Percentiles rank a stretch among this genome's conserved stretches.
Evolutionary conservation across 2,888 invertebrate genomes (phyloP).

Genomic region (Acleris cristana): DNA sequence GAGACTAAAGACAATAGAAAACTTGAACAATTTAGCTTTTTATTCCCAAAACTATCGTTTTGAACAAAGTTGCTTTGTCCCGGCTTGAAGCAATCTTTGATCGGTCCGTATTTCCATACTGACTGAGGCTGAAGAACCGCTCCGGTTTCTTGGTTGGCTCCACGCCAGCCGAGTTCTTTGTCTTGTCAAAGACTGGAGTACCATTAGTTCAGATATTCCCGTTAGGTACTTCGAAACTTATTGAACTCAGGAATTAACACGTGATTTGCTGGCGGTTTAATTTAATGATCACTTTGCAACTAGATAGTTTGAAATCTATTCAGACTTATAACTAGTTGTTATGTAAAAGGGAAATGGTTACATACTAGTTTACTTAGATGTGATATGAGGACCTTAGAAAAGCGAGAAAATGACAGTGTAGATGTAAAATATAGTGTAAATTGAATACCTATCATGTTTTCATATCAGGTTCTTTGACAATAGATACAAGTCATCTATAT

Average conservation of each 20-base stretch:
- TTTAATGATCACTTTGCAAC: too few relatives aligned
- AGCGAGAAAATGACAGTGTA: too few relatives aligned
- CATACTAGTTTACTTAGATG: too few relatives aligned
- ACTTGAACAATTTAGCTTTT: constrained; percentile 74
- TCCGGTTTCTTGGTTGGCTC: constrained; percentile 23
- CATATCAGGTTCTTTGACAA: too few relatives aligned
- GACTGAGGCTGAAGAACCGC: constrained; percentile 5
- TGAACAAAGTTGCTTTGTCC: constrained; percentile 66
- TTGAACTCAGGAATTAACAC: constrained; percentile 50
- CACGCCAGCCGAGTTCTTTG: constrained; percentile 67
- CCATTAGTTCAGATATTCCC: constrained; percentile 68
- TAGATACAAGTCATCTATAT: too few relatives aligned
- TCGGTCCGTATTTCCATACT: constrained; percentile 48
- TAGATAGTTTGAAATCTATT: too few relatives aligned
- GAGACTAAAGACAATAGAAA: constrained; percentile 51
- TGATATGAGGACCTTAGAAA: too few relatives aligned
- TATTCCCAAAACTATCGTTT: constrained; percentile 67
- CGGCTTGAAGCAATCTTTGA: constrained; percentile 71
- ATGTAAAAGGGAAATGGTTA: too few relatives aligned
- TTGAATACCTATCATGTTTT: too few relatives aligned
- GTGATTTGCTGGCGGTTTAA: constrained; percentile 17
- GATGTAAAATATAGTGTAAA: too few relatives aligned
- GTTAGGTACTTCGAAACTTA: constrained; percentile 59
- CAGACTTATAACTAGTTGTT: too few relatives aligned
- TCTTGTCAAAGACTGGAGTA: constrained; percentile 70